Percentiles rank a stretch among this genome's conserved stretches.
Conservation (phyloP, 2,888 invertebrate species). For the Catocala fraxini region DNA sequence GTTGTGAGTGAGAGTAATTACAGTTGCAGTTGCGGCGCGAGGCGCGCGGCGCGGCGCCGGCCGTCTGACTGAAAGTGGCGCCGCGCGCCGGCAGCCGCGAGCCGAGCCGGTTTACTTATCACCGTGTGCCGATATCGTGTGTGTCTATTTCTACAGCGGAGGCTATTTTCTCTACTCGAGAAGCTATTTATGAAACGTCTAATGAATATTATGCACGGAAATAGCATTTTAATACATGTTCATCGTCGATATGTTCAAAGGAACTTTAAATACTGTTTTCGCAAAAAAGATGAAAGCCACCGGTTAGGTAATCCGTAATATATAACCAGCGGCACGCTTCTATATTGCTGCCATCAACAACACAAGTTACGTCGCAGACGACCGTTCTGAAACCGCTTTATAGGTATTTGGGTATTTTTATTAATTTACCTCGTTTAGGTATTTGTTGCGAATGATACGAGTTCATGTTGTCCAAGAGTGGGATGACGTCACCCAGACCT, state of each 20-base stretch:
- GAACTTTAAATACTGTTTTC: background rate
- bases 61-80: slow-evolving; percentile 46
- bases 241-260: background rate
- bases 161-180: slow-evolving; percentile 3
- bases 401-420: background rate
- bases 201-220: slow-evolving; percentile 7
- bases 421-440: background rate
- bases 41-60: slow-evolving; percentile 16
- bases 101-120: slow-evolving; percentile 42
- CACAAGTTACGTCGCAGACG: background rate
- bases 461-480: too few relatives aligned
- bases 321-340: too few relatives aligned
- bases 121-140: slow-evolving; percentile 22
- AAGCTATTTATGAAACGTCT: slow-evolving; percentile 10
- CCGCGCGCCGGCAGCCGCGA: slow-evolving; percentile 16
- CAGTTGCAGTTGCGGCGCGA: slow-evolving; percentile 30
- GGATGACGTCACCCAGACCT: slow-evolving; percentile 12
- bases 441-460: background rate
- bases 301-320: slow-evolving; percentile 9
- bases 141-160: slow-evolving; percentile 31
- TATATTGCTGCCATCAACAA: background rate
- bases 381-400: background rate
- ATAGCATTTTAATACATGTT: background rate
- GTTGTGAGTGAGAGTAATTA: slow-evolving; percentile 50
- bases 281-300: slow-evolving; percentile 5